Conservation (phyloP, 2,113 vertebrate genomes). For the Australoheros scitulus region DNA sequence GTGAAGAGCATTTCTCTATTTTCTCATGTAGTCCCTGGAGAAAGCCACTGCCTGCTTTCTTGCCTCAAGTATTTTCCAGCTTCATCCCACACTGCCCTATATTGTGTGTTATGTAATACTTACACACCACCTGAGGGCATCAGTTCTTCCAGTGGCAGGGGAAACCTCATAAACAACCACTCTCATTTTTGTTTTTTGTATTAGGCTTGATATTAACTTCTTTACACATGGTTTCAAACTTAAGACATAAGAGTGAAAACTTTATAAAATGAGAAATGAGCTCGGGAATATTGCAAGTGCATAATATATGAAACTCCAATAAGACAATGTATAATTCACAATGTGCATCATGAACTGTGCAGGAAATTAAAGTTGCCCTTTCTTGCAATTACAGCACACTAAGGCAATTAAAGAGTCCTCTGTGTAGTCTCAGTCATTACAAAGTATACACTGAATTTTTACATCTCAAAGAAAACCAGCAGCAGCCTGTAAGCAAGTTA, state of each 20-base stretch:
- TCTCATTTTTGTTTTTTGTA: constrained; percentile 55
- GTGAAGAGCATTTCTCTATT: constrained; percentile 36
- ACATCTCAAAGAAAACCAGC: background rate
- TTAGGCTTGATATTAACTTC: constrained; percentile 57
- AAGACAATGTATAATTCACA: constrained; percentile 33
- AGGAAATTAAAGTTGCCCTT: constrained; percentile 54
- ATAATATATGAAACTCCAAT: constrained; percentile 38
- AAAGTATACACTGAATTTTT: background rate
- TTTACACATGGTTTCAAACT: constrained; percentile 42
- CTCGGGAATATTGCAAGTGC: constrained; percentile 28
- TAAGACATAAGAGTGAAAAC: constrained; percentile 27
- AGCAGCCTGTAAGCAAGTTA: background rate
- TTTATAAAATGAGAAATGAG: constrained; percentile 53
- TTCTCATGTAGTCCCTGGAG: constrained; percentile 42
- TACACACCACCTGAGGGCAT: constrained; percentile 57
- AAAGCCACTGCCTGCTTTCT: constrained; percentile 38
- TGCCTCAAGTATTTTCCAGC: constrained; percentile 39
- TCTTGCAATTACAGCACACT: constrained; percentile 33
- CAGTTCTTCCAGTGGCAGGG: constrained; percentile 38
- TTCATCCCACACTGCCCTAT: constrained; percentile 58
- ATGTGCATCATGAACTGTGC: constrained; percentile 13
- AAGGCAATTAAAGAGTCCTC: constrained; percentile 27
- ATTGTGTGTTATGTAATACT: constrained; percentile 57
- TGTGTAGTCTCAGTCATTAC: background rate
- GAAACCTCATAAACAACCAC: constrained; percentile 64